Conservation (phyloP, 2,888 invertebrate genomes). For the Dasysyrphus tricinctus region DNA sequence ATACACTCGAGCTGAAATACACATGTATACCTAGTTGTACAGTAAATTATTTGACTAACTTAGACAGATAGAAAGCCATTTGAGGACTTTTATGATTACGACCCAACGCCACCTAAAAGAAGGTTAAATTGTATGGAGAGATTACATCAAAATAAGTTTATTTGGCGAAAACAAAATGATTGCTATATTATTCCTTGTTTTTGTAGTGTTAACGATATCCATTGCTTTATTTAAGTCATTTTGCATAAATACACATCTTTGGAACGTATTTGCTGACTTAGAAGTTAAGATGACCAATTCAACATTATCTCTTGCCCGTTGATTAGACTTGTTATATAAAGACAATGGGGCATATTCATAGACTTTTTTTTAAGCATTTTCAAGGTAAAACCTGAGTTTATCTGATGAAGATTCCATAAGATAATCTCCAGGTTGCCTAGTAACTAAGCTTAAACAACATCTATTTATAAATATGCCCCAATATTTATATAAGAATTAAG, state of each 20-base stretch:
- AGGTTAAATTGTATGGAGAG: slow-evolving; percentile 64
- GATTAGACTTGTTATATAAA: no score
- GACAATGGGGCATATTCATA: no score
- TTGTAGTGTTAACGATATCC: slow-evolving; percentile 51
- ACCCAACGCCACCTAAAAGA: slow-evolving; percentile 54
- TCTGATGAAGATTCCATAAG: no score
- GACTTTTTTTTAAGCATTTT: no score
- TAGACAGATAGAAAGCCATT: not conserved
- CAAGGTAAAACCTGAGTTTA: no score
- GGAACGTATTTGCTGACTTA: not conserved
- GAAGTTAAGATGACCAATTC: no score
- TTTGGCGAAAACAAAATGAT: slow-evolving; percentile 72
- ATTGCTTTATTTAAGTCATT: slow-evolving; percentile 26
- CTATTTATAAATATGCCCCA: no score
- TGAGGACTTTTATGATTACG: slow-evolving; percentile 46
- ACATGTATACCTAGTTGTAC: not conserved
- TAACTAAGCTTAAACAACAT: no score
- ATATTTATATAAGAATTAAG: no score
- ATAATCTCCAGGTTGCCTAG: no score
- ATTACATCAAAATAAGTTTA: slow-evolving; percentile 68
- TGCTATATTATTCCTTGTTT: slow-evolving; percentile 42
- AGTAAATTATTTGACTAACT: not conserved
- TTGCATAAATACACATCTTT: not conserved
- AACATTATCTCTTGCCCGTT: no score
- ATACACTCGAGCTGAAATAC: not conserved